These are phyloP conservation scores for Crypturellus tataupa DNA, from an alignment of 2,797 vertebrate genomes.

Conservation along the genomic window DNA sequence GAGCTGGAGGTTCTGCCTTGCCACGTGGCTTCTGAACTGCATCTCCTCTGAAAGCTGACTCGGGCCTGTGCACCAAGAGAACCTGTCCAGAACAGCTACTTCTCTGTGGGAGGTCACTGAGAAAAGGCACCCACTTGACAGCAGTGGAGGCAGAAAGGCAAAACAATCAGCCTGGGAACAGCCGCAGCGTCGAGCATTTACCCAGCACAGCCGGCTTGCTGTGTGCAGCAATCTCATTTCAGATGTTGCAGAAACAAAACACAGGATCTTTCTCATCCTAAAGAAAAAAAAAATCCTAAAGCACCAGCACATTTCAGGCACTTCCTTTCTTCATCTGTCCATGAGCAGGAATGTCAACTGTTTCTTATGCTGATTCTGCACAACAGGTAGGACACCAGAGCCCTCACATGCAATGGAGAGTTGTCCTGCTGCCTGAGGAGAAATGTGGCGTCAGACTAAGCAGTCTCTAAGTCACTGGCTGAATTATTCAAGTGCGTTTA, in stretches of 20 bases:
- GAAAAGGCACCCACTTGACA: not conserved
- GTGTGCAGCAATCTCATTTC: not conserved
- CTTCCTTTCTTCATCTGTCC: not conserved
- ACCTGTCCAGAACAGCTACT: not conserved
- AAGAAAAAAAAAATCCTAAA: not conserved
- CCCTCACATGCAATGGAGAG: not conserved
- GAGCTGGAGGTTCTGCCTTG: not conserved
- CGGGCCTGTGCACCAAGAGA: not conserved
- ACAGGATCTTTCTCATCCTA: not conserved
- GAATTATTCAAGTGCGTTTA: not conserved
- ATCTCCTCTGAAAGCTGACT: not conserved
- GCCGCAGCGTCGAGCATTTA: not conserved
- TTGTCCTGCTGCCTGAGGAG: not conserved
- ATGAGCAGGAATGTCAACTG: accelerated
- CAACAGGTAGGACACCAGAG: accelerated
- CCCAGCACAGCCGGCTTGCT: not conserved
- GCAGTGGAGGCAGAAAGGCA: not conserved
- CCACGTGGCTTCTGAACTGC: not conserved
- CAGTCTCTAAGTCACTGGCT: not conserved
- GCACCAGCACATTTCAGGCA: not conserved
- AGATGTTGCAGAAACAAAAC: not conserved
- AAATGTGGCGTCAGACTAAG: not conserved
- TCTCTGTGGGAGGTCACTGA: not conserved
- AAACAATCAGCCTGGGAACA: not conserved
- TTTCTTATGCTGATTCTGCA: not conserved